Base-by-base conservation (phyloP, 2,797 vertebrate species). In the Nyctibius grandis region DNA sequence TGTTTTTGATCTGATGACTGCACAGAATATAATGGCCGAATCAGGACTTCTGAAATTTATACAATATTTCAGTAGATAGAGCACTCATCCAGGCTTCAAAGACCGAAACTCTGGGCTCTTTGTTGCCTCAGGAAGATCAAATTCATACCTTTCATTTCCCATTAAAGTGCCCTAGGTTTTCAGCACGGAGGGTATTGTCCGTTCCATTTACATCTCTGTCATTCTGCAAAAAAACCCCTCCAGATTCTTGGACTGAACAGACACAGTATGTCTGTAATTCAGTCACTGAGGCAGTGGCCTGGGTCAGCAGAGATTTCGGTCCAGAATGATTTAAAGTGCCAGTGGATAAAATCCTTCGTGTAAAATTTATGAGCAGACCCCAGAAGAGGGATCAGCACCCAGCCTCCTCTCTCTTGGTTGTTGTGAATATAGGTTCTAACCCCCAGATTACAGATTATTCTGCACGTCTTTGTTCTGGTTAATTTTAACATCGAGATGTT, bases 121-220 rank as follows among this genome's bases (percentile, higher is more conserved):
- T 68, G 64, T 91, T 91, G 81, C 86, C 86, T 92, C 10, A 6
- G 45, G 81, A 75, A 89, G 70, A 70, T 67, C 42, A 87, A 67
- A 95, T 95, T 76, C 75, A 42, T 76, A 89, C 91, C 72, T 96
- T 96, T 93, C 74, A 83, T 96, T 91, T 77, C 64, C 90, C 59
- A 70, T 89, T 79, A 51, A 88, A 89, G 72, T 0, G 3, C 91
- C 67, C 26, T 73, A 77, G 76, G 94, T 90, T 44, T 54, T 64
- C 42, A 61, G 73, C 47, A 72, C 6, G 6, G 74, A 76, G 67
- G 56, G 59, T 59, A n/a, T 40, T 89, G 92, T 94, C 96, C 81
- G 38, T 79, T 87, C 70, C 11, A 4, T 80, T 92, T 67, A 54
- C 61, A 36, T 82, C 84, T 91, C 60, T 80, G 72, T 89, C 91